Conservation (phyloP, 2,113 vertebrate genomes). For the Sylvilagus bachmani region DNA sequence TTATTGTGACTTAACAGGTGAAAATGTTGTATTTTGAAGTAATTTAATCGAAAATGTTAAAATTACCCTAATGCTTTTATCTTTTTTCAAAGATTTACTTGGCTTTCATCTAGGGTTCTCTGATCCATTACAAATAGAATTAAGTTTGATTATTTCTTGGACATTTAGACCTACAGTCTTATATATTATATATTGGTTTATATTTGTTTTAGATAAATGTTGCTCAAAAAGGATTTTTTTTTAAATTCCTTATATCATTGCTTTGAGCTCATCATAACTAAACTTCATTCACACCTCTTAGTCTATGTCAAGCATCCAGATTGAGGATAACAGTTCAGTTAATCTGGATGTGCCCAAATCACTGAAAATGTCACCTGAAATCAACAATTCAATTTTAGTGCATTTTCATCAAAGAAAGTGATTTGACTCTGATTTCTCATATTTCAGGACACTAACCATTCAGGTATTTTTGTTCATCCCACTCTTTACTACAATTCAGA, state of each 20-base stretch:
- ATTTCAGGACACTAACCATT: background rate
- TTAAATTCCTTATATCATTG: background rate
- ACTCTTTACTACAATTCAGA: constrained; percentile 40
- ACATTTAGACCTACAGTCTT: constrained; percentile 46
- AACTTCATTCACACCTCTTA: constrained; percentile 38
- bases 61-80: background rate
- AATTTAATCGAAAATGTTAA: constrained; percentile 10
- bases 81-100: constrained; percentile 23
- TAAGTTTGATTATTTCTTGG: constrained; percentile 25
- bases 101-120: constrained; percentile 8
- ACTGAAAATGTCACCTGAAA: constrained; percentile 2
- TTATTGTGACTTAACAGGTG: background rate
- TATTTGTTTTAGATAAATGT: constrained; percentile 71
- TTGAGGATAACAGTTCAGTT: constrained; percentile 50
- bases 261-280: constrained; percentile 62
- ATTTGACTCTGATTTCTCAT: constrained; percentile 22
- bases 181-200: constrained; percentile 46
- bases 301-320: background rate
- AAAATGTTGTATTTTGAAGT: constrained; percentile 12
- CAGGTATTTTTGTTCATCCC: background rate
- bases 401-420: constrained; percentile 33
- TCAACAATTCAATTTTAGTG: constrained; percentile 34
- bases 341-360: constrained; percentile 6
- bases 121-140: constrained; percentile 43
- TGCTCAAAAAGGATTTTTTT: background rate